Percentiles rank a stretch among this genome's conserved stretches.
These are phyloP conservation scores for Xylophagus ater DNA, from an alignment of 2,888 invertebrate species.

Conservation along the genomic window DNA sequence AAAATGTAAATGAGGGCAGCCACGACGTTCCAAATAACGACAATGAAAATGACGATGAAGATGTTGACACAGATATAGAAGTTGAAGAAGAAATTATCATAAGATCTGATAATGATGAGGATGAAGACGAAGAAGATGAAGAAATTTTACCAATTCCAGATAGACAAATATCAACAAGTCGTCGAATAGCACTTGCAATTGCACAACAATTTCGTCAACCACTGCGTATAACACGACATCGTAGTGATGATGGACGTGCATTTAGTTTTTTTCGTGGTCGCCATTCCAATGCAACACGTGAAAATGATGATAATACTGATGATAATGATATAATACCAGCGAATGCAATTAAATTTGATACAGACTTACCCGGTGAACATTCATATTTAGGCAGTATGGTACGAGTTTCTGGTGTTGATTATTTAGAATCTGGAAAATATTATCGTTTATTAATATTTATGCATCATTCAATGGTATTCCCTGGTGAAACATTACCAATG, in stretches of 20 bases:
- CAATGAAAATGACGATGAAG: conserved; percentile 5
- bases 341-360: conserved; percentile 37
- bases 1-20: no score
- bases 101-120: background rate
- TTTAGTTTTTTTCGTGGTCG: conserved; percentile 2
- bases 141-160: background rate
- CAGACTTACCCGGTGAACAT: conserved; percentile 45
- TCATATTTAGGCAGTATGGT: conserved; percentile 43
- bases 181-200: conserved; percentile 1
- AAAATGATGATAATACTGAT: conserved; percentile 10
- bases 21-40: no score
- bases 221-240: conserved; percentile 8
- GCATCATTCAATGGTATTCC: conserved; percentile 55
- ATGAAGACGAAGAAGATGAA: background rate
- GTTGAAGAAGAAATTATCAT: no score
- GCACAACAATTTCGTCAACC: conserved; percentile 9
- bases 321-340: conserved; percentile 8
- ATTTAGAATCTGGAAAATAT: conserved; percentile 46
- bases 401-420: conserved; percentile 51
- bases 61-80: background rate
- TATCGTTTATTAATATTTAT: conserved; percentile 47
- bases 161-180: background rate
- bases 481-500: conserved; percentile 70
- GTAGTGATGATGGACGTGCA: background rate
- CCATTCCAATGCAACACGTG: background rate